phyloP scores from a whole-genome alignment of 2,797 vertebrate species.

The Setipinna tenuifilis region DNA sequence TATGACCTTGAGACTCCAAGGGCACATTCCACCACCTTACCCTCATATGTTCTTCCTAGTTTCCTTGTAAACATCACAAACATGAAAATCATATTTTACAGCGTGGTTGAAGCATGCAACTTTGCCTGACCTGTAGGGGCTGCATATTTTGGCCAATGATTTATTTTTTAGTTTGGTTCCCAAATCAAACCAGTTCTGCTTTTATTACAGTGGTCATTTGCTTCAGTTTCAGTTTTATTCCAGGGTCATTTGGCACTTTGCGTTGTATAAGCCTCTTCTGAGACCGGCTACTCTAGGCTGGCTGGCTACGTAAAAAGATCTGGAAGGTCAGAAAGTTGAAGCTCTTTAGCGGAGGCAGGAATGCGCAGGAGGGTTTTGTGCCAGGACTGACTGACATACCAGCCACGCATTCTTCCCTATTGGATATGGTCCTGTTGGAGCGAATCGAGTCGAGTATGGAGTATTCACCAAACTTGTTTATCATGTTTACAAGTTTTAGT shows the following conservation, averaged over 20 bases:
- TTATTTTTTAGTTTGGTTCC: background rate
- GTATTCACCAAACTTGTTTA: slow-evolving; percentile 38
- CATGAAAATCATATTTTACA: background rate
- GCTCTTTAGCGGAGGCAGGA: slow-evolving; percentile 20
- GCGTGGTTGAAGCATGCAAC: background rate
- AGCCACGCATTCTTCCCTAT: slow-evolving; percentile 47
- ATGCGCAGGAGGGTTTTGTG: slow-evolving; percentile 27
- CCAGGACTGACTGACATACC: slow-evolving; percentile 45
- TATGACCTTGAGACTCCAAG: background rate
- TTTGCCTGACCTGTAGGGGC: background rate
- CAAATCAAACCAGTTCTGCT: background rate
- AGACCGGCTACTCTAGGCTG: background rate
- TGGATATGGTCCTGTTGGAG: slow-evolving; percentile 49
- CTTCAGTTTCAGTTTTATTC: background rate
- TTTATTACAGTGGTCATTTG: background rate
- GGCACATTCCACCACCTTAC: background rate
- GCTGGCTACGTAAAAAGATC: background rate
- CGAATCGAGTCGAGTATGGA: slow-evolving; percentile 19
- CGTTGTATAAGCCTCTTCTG: background rate
- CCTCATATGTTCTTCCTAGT: background rate
- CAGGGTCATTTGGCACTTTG: background rate
- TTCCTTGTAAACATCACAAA: background rate
- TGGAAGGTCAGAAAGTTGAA: slow-evolving; percentile 29
- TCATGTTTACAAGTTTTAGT: slow-evolving; percentile 10
- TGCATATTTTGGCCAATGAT: background rate